Evolutionary conservation across 2,888 invertebrate species (phyloP).

Genomic region (Amiota minor): DNA sequence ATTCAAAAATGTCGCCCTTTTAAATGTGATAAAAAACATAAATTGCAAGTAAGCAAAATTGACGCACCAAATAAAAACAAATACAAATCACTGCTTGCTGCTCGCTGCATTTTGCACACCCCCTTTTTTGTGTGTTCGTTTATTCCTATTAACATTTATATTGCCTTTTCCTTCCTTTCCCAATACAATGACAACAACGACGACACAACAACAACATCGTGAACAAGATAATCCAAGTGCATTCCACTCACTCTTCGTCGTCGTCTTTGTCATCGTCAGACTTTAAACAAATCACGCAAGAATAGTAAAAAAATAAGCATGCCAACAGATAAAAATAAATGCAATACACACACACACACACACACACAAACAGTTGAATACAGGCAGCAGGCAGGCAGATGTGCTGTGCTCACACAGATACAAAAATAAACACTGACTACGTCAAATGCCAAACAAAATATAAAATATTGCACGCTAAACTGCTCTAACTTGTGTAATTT

Average conservation of each 20-base stretch:
- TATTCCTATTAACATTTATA: constrained; percentile 39
- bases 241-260: not conserved
- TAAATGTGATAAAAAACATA: constrained; percentile 39
- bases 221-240: constrained; percentile 8
- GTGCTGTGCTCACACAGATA: not conserved
- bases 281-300: constrained; percentile 53
- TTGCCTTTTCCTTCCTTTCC: constrained; percentile 32
- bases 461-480: constrained; percentile 47
- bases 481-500: constrained; percentile 63
- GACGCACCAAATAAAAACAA: constrained; percentile 46
- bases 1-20: no score
- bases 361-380: not conserved
- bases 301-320: constrained; percentile 42
- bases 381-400: not conserved
- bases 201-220: not conserved
- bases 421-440: constrained; percentile 21
- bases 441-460: constrained; percentile 18
- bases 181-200: constrained; percentile 29
- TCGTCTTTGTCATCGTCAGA: no score
- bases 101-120: constrained; percentile 42
- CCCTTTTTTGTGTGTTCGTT: constrained; percentile 9
- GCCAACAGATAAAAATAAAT: constrained; percentile 38
- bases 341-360: constrained; percentile 39
- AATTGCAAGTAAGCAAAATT: constrained; percentile 35
- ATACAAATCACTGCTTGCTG: constrained; percentile 45